A percentile compares a stretch with the other conserved stretches of the same genome.
phyloP scores from a whole-genome alignment of 2,888 invertebrate species.

The Eupithecia abbreviata region DNA sequence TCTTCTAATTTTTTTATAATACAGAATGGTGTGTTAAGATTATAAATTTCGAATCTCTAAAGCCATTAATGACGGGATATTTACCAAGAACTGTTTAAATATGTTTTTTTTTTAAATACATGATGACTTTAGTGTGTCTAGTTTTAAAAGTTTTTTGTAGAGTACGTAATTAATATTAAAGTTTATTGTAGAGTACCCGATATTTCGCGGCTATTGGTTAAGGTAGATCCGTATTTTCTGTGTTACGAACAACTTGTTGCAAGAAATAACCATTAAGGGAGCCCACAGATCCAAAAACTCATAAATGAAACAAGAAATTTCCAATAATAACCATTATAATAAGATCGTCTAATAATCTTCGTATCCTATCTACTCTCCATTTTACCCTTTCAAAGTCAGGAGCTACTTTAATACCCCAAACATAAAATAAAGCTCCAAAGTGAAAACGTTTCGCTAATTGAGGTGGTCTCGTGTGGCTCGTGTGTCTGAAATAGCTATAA shows the following conservation, averaged over 20 bases:
- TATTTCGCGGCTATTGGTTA: not conserved
- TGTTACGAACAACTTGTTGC: not conserved
- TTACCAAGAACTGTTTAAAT: too few relatives aligned
- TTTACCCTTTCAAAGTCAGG: conserved; percentile 32
- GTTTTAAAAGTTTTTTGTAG: too few relatives aligned
- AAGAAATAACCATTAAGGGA: not conserved
- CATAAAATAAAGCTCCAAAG: conserved; percentile 45
- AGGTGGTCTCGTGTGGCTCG: conserved; percentile 52
- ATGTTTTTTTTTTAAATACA: too few relatives aligned
- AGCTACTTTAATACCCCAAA: conserved; percentile 41
- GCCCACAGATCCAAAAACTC: not conserved
- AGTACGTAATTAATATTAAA: too few relatives aligned
- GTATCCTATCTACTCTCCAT: not conserved
- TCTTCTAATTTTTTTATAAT: too few relatives aligned
- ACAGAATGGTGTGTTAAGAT: too few relatives aligned
- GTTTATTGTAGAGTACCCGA: too few relatives aligned
- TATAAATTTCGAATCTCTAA: too few relatives aligned
- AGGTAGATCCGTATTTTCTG: not conserved
- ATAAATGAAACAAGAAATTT: not conserved
- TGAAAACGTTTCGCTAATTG: conserved; percentile 63
- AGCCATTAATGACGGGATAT: too few relatives aligned
- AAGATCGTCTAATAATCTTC: not conserved
- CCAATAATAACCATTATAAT: not conserved
- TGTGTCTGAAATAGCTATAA: conserved; percentile 53
- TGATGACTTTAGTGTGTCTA: too few relatives aligned